phyloP scores from a whole-genome alignment of 2,113 vertebrate species.

The Melozone crissalis region DNA sequence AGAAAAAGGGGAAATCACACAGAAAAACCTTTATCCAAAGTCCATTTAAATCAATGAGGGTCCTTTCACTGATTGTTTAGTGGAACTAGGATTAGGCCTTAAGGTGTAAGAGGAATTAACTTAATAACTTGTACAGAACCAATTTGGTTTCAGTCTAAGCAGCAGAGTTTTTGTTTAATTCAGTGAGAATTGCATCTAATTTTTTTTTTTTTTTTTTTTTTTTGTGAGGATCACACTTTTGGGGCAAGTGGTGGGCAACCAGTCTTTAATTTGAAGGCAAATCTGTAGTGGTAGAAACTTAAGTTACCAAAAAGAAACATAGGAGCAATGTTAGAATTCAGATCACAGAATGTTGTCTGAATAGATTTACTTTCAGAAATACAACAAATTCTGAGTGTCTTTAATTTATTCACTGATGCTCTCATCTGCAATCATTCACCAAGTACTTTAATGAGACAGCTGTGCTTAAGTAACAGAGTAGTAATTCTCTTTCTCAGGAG shows the following conservation, averaged over 20 bases:
- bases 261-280: not conserved
- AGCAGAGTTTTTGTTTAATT: not conserved
- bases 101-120: not conserved
- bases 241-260: not conserved
- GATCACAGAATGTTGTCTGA: not conserved
- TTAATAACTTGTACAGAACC: not conserved
- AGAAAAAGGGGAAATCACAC: not conserved
- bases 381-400: not conserved
- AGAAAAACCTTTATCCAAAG: not conserved
- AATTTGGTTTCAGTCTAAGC: not conserved
- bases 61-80: not conserved
- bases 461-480: not conserved
- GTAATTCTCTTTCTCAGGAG: not conserved
- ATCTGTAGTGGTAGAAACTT: not conserved
- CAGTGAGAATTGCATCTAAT: not conserved
- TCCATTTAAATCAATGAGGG: not conserved
- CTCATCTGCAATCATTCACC: not conserved
- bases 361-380: not conserved
- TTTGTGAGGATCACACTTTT: not conserved
- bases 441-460: not conserved
- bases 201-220: not conserved
- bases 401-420: not conserved
- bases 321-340: not conserved
- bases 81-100: not conserved
- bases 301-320: not conserved